Evolutionary conservation across 2,888 invertebrate species (phyloP), one percentile per base, ranked within the genome.

Genomic region (Spisula solida): DNA sequence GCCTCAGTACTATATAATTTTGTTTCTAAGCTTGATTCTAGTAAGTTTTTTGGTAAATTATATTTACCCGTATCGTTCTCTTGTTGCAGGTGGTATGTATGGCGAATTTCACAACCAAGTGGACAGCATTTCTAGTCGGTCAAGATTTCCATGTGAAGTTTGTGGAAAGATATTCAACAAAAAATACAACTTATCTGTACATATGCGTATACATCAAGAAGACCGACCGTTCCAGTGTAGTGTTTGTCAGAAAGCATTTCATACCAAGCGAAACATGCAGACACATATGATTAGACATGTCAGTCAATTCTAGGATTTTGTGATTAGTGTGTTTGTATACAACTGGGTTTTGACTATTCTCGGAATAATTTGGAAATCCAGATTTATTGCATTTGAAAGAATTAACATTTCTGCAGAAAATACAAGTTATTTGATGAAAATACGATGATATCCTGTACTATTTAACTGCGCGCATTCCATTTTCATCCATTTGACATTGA

Each of bases 261-360:
- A 75, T 78, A 86, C 82, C n/a, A 89, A 89, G 80, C 66, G 83
- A n/a, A 88, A 88, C 55, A 81, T 88, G n/a, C 79, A 80, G 31
- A 79, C 82, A 4, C 88, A 88, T 48, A 84, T 66, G 80, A 34
- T 85, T 8, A 78, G 31, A 0, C 88, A 88, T 88, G 8, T 84
- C 1, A 66, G 41, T 41, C 8, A 2, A 5, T 41, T 41, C 41
- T 41, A 41, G 41, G 41, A 5, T 41, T 41, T 2, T 41, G 41
- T 5, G 41, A 41, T 2, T 41, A 41, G 41, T 41, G 41, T 41
- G 41, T 41, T 41, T 41, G 41, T 8, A 41, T 41, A 41, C 41
- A 41, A 41, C 41, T 41, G 41, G 8, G 8, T 41, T 41, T 41
- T 41, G 4, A 2, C 8, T 41, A 41, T 41, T 41, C 8, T 41